Percentiles rank a stretch among this genome's conserved stretches.
These are phyloP conservation scores for Scytalopus superciliaris DNA, from an alignment of 2,113 vertebrate species.

Conservation along the genomic window DNA sequence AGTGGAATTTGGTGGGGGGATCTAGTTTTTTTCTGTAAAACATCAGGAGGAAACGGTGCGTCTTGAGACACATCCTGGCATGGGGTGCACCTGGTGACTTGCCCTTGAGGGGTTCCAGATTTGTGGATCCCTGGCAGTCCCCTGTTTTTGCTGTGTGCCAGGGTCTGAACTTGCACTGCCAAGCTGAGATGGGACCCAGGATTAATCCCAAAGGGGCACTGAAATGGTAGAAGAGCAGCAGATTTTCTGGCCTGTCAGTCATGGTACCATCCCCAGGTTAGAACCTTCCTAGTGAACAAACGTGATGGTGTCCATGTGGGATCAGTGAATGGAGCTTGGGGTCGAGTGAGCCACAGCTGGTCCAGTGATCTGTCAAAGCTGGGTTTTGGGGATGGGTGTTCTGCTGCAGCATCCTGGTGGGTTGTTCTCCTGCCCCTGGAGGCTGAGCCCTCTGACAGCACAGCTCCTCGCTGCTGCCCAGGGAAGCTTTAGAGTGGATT, in stretches of 20 bases:
- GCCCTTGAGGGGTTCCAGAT: too few relatives aligned
- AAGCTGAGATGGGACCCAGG: background rate
- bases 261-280: background rate
- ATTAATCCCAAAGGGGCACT: background rate
- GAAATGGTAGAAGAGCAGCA: background rate
- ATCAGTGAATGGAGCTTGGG: background rate
- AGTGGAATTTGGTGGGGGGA: background rate
- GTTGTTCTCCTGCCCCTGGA: background rate
- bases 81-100: too few relatives aligned
- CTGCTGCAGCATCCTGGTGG: background rate
- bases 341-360: background rate
- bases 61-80: background rate
- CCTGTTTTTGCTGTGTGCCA: background rate
- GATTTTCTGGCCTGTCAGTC: background rate
- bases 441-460: background rate
- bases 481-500: background rate
- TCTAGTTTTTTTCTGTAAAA: background rate
- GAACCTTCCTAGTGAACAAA: background rate
- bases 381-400: accelerated
- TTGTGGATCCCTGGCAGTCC: background rate
- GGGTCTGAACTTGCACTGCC: background rate
- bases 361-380: accelerated
- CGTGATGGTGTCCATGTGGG: background rate
- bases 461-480: background rate
- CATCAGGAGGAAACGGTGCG: background rate